Evolutionary conservation across 2,797 vertebrate genomes (phyloP).

Genomic region (Euphonia xanthogaster): DNA sequence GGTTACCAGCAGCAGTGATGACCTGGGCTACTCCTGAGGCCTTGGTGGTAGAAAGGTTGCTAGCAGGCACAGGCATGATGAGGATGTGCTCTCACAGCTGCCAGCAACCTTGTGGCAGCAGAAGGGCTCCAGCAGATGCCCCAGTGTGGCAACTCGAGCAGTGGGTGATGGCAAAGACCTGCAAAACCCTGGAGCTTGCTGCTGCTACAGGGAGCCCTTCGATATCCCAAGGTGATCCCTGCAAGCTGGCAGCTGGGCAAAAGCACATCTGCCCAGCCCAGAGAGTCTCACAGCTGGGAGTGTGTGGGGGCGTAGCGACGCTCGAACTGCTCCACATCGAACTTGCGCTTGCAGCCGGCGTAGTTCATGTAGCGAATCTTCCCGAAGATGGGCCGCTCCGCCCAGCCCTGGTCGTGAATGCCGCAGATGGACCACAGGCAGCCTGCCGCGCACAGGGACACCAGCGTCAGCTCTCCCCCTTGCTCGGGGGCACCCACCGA

Average conservation of each 20-base stretch:
- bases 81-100: background rate
- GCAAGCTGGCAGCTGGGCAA: background rate
- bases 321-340: slow-evolving; percentile 83
- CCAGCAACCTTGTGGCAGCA: background rate
- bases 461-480: background rate
- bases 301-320: slow-evolving; percentile 71
- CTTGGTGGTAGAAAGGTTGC: background rate
- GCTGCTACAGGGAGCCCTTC: background rate
- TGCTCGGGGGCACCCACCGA: accelerated
- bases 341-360: slow-evolving; percentile 88
- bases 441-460: slow-evolving; percentile 54
- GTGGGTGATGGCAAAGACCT: background rate
- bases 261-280: accelerated
- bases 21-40: background rate
- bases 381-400: slow-evolving; percentile 83
- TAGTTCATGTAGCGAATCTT: slow-evolving; percentile 96
- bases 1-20: accelerated
- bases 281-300: background rate
- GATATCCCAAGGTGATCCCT: accelerated
- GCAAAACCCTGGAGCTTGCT: background rate
- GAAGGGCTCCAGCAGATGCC: background rate
- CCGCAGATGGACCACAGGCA: slow-evolving; percentile 94
- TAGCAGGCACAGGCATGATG: accelerated
- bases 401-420: slow-evolving; percentile 89
- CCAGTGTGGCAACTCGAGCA: accelerated